Evolutionary conservation across 2,113 vertebrate species (phyloP), one percentile per base, ranked within the genome.

Genomic region (Acanthisitta chloris): DNA sequence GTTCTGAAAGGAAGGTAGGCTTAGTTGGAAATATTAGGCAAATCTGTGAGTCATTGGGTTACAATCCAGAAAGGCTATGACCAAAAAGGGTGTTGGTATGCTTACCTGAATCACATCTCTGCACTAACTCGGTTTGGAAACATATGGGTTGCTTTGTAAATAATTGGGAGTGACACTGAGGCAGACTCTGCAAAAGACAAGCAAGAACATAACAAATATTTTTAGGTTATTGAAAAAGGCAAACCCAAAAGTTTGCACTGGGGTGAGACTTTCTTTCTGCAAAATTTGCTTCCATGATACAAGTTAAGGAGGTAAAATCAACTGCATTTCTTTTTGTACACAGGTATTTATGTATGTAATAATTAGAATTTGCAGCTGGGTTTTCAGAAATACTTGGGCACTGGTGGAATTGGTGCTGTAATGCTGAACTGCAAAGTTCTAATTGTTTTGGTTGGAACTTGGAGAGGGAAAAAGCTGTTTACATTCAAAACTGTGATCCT

Each of bases 21-120:
- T 90, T 70, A 88, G 79, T 64, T 92, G 29, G 45, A 86, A 66
- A 83, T 78, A 38, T 77, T 73, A 34, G 64, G 76, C 49, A 90
- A 90, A 83, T 76, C 59, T 88, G 52, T 93, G 95, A 96, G 69
- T 90, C 92, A 90, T 36, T 28, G 33, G 42, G 69, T 74, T 93
- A 70, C 64, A 77, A 70, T 83, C 33, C 76, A 92, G 76, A 88
- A 86, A 81, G 24, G 33, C 79, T 49, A 18, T 78, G 71, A 86
- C 64, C 79, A 40, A 64, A 62, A 79, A 69, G 67, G 70, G 65
- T 84, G 80, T 92, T 40, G 70, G 58, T 33, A 14, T 33, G 42
- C 18, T 62, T 49, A 92, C 80, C 51, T 90, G 82, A 80, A 86
- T 90, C 72, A 81, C 28, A 51, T 29, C 43, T 67, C 21, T 55